phyloP scores from a whole-genome alignment of 2,888 invertebrate genomes.

The Napeogenes inachia region DNA sequence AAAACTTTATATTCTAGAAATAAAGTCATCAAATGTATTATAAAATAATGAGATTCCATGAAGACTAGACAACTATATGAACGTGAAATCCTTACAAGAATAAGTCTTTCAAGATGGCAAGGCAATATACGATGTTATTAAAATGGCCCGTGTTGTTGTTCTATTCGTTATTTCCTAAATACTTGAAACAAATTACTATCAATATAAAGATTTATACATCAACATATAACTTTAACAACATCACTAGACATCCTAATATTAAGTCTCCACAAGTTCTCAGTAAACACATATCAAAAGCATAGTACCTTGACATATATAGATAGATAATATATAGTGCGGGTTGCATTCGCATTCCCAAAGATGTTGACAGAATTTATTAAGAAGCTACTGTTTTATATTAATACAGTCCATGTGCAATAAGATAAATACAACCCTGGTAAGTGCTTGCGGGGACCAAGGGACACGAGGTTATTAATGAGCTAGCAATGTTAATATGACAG shows the following conservation, averaged over 20 bases:
- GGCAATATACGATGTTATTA: conserved; percentile 64
- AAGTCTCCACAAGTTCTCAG: conserved; percentile 60
- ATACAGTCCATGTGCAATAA: conserved; percentile 61
- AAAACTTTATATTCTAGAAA: conserved; percentile 51
- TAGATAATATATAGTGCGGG: conserved; percentile 37
- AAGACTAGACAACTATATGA: conserved; percentile 76
- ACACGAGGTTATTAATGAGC: conserved; percentile 67
- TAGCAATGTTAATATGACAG: conserved; percentile 59
- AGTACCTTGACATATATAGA: conserved; percentile 50
- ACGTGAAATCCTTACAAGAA: conserved; percentile 75
- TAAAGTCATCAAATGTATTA: conserved; percentile 60
- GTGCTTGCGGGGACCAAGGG: conserved; percentile 72
- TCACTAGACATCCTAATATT: conserved; percentile 70
- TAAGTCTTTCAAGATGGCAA: conserved; percentile 76
- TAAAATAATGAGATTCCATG: conserved; percentile 70
- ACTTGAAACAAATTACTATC: conserved; percentile 72
- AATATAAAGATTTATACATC: conserved; percentile 73
- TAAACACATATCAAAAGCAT: conserved; percentile 49
- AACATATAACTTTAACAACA: conserved; percentile 46
- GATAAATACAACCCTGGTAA: conserved; percentile 67
- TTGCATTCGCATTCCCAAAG: conserved; percentile 46
- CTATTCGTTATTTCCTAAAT: conserved; percentile 64
- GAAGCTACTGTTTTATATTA: conserved; percentile 34
- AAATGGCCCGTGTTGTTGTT: conserved; percentile 69
- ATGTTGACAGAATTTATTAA: conserved; percentile 34